Conservation (phyloP, 2,113 vertebrate species). For the Fukomys damarensis region DNA sequence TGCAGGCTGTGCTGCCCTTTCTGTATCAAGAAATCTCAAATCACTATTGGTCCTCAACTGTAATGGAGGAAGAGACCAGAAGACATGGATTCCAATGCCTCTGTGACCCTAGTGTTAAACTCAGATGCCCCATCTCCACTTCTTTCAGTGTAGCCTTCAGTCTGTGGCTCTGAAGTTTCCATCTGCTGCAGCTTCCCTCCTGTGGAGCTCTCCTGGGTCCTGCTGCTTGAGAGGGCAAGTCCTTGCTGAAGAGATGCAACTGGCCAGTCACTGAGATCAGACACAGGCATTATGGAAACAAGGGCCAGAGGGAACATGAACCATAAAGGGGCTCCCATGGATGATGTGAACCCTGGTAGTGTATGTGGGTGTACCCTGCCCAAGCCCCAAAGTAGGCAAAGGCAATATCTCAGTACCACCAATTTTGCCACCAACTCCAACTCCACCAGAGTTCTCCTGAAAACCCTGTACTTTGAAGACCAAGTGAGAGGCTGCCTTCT, state of each 20-base stretch:
- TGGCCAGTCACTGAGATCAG: not conserved
- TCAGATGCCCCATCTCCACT: not conserved
- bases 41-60: not conserved
- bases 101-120: not conserved
- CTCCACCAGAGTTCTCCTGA: not conserved
- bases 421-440: not conserved
- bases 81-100: not conserved
- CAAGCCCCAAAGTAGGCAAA: not conserved
- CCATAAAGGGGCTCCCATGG: not conserved
- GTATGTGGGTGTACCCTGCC: not conserved
- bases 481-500: not conserved
- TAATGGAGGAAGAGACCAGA: not conserved
- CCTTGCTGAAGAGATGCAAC: not conserved
- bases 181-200: not conserved
- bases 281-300: not conserved
- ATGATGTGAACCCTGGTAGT: not conserved
- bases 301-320: not conserved
- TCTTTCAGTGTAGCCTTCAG: not conserved
- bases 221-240: not conserved
- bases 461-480: not conserved
- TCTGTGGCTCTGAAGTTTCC: not conserved
- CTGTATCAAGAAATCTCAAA: not conserved
- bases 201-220: not conserved
- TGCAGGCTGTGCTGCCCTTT: not conserved
- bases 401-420: too few relatives aligned